Conservation (phyloP, 2,113 vertebrate genomes). For the Myanophis thanlyinensis region DNA sequence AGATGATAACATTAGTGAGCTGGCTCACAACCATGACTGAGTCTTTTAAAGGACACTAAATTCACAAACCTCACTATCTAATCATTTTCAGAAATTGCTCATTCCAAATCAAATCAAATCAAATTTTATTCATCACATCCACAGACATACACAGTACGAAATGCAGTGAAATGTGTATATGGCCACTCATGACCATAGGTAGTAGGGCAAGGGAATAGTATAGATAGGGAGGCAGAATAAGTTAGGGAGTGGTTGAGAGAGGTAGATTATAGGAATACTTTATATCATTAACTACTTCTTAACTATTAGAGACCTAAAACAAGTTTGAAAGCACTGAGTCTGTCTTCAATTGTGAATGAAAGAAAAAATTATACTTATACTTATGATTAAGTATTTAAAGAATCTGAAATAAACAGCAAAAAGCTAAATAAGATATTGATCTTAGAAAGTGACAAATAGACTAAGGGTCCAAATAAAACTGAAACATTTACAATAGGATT, state of each 20-base stretch:
- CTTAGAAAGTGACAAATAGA: not conserved
- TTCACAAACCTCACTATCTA: not conserved
- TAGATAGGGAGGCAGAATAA: too few species aligned
- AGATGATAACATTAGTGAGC: not conserved
- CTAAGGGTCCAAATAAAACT: not conserved
- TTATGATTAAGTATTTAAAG: not conserved
- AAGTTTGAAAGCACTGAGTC: not conserved
- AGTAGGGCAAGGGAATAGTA: too few species aligned
- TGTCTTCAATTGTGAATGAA: not conserved
- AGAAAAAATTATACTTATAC: not conserved
- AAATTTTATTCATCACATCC: too few species aligned
- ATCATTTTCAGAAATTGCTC: not conserved
- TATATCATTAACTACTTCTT: too few species aligned
- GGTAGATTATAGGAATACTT: too few species aligned
- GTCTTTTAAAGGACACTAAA: not conserved
- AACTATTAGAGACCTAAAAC: not conserved
- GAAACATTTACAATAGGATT: not conserved
- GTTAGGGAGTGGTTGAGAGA: too few species aligned
- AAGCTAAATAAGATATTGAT: not conserved
- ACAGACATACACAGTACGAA: too few species aligned
- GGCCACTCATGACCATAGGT: too few species aligned
- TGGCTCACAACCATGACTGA: not conserved
- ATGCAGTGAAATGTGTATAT: too few species aligned
- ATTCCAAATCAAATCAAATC: too few species aligned
- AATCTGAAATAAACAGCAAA: not conserved